These are phyloP conservation scores for Aphelenchoides avenae DNA, from an alignment of 1,140 invertebrate species.

Conservation along the genomic window DNA sequence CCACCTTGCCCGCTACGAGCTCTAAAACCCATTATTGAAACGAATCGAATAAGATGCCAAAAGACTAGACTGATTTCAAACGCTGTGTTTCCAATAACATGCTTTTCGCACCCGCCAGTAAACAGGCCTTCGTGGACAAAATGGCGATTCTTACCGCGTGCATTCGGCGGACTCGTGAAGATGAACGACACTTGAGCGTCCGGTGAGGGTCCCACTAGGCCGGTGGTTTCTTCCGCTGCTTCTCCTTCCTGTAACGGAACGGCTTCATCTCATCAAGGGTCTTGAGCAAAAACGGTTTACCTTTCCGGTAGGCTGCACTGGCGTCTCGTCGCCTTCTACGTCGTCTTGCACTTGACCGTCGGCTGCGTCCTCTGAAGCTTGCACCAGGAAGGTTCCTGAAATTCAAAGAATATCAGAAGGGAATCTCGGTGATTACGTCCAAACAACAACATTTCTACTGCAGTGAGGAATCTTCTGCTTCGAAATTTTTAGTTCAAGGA, in stretches of 20 bases:
- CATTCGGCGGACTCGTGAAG: constrained; percentile 77
- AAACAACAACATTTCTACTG: too few relatives aligned
- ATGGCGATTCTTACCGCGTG: constrained; percentile 61
- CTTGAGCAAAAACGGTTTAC: constrained; percentile 8
- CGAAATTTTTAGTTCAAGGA: too few relatives aligned
- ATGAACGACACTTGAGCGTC: constrained; percentile 85
- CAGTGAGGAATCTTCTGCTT: too few relatives aligned
- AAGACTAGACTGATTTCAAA: constrained; percentile 12
- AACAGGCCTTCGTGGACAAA: constrained; percentile 61
- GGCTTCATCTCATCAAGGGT: constrained; percentile 3
- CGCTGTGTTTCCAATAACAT: background rate
- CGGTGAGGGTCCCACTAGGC: constrained; percentile 60
- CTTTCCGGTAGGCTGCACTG: constrained; percentile 12
- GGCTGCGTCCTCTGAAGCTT: constrained; percentile 16
- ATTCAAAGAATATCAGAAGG: constrained; percentile 4
- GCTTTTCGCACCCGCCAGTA: constrained; percentile 10
- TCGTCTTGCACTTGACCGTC: constrained; percentile 22
- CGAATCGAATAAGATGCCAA: background rate
- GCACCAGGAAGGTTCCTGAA: background rate
- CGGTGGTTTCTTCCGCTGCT: constrained; percentile 3
- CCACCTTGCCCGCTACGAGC: constrained; percentile 80
- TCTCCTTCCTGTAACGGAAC: too few relatives aligned
- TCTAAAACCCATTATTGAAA: constrained; percentile 66
- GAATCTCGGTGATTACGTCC: too few relatives aligned
- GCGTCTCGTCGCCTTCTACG: constrained; percentile 10